These are phyloP conservation scores for Eumerus sabulonum DNA, from an alignment of 2,888 invertebrate species.

Conservation along the genomic window DNA sequence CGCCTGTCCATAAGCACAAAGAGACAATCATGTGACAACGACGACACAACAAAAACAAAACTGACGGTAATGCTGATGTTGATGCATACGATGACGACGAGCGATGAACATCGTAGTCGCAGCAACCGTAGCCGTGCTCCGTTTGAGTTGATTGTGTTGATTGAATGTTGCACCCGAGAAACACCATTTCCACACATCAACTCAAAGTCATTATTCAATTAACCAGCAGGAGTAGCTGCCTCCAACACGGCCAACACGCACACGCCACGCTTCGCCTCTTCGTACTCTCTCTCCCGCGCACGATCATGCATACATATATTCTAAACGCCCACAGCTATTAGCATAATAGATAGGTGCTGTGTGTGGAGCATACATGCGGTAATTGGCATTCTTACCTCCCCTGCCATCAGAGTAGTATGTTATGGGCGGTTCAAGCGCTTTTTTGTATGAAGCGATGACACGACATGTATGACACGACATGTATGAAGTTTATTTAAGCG, in stretches of 20 bases:
- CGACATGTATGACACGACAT: too few species aligned
- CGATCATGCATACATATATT: slow-evolving; percentile 32
- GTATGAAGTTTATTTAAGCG: too few species aligned
- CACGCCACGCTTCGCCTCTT: too few species aligned
- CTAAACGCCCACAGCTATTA: slow-evolving; percentile 67
- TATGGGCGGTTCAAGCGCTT: too few species aligned
- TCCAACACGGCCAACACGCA: slow-evolving; percentile 19
- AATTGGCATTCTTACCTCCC: slow-evolving; percentile 43
- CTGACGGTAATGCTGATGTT: too few species aligned
- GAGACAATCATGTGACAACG: slow-evolving; percentile 42
- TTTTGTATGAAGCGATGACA: too few species aligned
- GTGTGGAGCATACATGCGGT: slow-evolving; percentile 48
- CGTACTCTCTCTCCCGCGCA: slow-evolving; percentile 10
- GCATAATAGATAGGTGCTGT: slow-evolving; percentile 60
- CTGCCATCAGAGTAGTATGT: too few species aligned
- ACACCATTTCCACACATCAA: slow-evolving; percentile 58
- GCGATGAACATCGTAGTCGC: too few species aligned
- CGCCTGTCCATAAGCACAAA: slow-evolving; percentile 46
- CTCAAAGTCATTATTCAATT: slow-evolving; percentile 66
- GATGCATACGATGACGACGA: slow-evolving; percentile 3
- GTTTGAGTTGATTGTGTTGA: slow-evolving; percentile 65
- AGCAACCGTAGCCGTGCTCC: slow-evolving; percentile 29
- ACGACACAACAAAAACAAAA: not conserved
- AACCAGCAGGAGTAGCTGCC: slow-evolving; percentile 27
- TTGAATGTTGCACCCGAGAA: slow-evolving; percentile 58